phyloP scores from a whole-genome alignment of 2,797 vertebrate species.

The Rhinatrema bivittatum region DNA sequence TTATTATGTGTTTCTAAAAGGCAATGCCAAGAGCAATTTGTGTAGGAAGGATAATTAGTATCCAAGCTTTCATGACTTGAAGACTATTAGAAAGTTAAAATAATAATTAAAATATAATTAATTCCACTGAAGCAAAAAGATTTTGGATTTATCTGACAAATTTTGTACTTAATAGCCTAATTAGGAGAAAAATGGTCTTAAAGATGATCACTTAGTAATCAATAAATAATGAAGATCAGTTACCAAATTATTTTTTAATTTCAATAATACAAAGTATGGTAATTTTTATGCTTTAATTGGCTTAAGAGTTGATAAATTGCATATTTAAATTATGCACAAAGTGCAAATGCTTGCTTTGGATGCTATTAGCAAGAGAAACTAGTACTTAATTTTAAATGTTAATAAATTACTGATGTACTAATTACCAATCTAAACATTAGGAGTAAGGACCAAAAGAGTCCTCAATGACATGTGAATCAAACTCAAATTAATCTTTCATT shows the following conservation, averaged over 20 bases:
- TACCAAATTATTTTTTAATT: constrained; percentile 48
- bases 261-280: constrained; percentile 33
- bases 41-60: constrained; percentile 16
- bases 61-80: constrained; percentile 22
- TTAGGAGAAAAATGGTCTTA: constrained; percentile 51
- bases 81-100: constrained; percentile 30
- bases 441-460: constrained; percentile 24
- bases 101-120: constrained; percentile 36
- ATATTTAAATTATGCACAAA: constrained; percentile 32
- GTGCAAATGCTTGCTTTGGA: constrained; percentile 31
- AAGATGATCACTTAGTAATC: constrained; percentile 36
- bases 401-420: constrained; percentile 20
- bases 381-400: constrained; percentile 29
- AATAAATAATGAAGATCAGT: constrained; percentile 23
- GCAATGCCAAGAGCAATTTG: constrained; percentile 13
- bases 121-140: constrained; percentile 29
- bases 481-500: constrained; percentile 28
- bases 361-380: constrained; percentile 35
- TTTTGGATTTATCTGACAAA: constrained; percentile 27
- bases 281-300: constrained; percentile 41
- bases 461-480: constrained; percentile 28
- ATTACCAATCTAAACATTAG: too few species aligned
- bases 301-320: constrained; percentile 31
- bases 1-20: neutral
- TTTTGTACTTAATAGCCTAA: constrained; percentile 35